Conservation (phyloP, 2,113 vertebrate species). For the Neofelis nebulosa region DNA sequence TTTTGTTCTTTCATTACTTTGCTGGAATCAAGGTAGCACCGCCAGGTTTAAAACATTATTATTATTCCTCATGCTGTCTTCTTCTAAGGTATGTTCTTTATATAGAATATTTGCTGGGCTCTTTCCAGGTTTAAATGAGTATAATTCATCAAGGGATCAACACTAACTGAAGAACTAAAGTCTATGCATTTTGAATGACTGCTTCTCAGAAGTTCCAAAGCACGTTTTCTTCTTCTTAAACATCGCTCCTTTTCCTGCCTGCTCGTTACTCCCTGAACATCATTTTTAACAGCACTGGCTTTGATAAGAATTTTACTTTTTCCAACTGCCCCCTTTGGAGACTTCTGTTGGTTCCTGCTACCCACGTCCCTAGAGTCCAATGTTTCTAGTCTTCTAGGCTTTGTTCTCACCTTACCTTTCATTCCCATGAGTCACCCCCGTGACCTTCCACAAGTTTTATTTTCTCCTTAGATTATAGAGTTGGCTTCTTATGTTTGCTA, state of each 20-base stretch:
- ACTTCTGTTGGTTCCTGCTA: background rate
- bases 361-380: background rate
- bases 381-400: background rate
- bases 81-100: background rate
- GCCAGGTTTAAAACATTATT: background rate
- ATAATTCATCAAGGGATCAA: constrained; percentile 12
- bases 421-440: background rate
- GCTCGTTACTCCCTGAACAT: background rate
- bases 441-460: background rate
- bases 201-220: background rate
- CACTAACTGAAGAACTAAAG: background rate
- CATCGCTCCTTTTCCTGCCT: background rate
- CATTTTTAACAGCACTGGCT: background rate
- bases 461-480: constrained; percentile 17
- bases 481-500: background rate
- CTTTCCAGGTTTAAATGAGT: constrained; percentile 16
- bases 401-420: background rate
- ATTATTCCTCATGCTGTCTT: background rate
- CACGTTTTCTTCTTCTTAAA: background rate
- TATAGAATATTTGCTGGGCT: background rate
- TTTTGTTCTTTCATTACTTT: background rate
- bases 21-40: background rate
- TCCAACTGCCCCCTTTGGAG: background rate
- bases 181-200: background rate
- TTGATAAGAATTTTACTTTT: background rate